Conservation (phyloP, 1,140 invertebrate genomes). For the Phenacoccus solenopsis region DNA sequence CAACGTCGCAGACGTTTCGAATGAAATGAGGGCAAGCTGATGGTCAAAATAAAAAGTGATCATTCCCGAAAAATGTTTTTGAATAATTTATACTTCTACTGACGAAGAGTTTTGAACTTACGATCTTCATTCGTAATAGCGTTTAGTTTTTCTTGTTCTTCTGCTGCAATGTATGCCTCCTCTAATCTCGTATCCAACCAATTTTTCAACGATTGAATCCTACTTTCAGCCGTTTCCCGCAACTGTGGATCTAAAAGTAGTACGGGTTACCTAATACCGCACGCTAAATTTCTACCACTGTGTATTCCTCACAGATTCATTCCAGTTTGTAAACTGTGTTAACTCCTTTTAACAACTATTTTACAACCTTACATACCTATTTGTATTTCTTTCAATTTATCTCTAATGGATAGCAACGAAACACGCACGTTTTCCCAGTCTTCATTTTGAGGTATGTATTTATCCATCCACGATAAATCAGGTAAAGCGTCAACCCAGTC, state of each 20-base stretch:
- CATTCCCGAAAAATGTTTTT: too few relatives aligned
- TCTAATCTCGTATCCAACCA: slow-evolving; percentile 73
- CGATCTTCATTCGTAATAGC: not conserved
- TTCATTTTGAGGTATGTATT: slow-evolving; percentile 65
- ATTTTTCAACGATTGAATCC: slow-evolving; percentile 52
- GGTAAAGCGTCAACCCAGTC: slow-evolving; percentile 87
- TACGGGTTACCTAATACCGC: slow-evolving; percentile 22
- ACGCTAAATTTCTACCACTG: too few relatives aligned
- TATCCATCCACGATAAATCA: slow-evolving; percentile 78
- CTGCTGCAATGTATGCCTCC: slow-evolving; percentile 65
- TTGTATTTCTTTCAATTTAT: slow-evolving; percentile 55
- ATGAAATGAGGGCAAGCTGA: not conserved
- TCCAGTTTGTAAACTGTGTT: not conserved
- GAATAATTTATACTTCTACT: too few relatives aligned
- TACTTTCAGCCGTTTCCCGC: slow-evolving; percentile 52
- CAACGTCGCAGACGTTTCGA: not conserved
- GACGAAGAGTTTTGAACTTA: too few relatives aligned
- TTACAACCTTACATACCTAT: slow-evolving; percentile 45
- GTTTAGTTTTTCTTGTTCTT: slow-evolving; percentile 28
- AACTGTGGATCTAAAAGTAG: slow-evolving; percentile 56
- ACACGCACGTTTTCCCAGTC: slow-evolving; percentile 61
- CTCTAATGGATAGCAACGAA: slow-evolving; percentile 52
- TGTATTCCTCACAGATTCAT: slow-evolving; percentile 7
- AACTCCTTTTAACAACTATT: slow-evolving; percentile 19
- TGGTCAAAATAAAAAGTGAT: not conserved